Conservation (phyloP, 2,888 invertebrate genomes). For the Sphinx pinastri region DNA sequence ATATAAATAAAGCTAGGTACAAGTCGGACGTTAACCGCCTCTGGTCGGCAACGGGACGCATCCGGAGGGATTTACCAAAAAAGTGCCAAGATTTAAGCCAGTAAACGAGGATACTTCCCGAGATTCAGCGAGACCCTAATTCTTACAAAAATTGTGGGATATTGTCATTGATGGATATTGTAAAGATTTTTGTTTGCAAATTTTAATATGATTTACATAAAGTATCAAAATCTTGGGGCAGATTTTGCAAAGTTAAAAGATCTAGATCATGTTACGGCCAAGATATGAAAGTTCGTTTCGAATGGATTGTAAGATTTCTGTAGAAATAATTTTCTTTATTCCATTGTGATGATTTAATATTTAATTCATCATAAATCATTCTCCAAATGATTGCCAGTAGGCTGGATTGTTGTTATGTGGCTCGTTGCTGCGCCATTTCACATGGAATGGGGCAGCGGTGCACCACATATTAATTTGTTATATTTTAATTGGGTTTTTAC, state of each 20-base stretch:
- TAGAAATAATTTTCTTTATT: background rate
- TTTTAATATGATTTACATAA: too few species aligned
- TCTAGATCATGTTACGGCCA: background rate
- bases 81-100: background rate
- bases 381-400: too few species aligned
- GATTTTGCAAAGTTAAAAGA: background rate
- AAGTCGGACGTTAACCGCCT: too few species aligned
- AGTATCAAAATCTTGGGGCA: too few species aligned
- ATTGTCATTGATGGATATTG: too few species aligned
- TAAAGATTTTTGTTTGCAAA: background rate
- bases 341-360: too few species aligned
- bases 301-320: background rate
- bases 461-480: too few species aligned
- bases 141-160: background rate
- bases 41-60: background rate
- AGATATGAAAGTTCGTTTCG: background rate
- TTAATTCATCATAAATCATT: too few species aligned
- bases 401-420: too few species aligned
- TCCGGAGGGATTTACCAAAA: background rate
- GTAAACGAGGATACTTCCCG: background rate
- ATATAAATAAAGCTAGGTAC: background rate
- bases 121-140: background rate
- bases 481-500: too few species aligned
- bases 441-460: too few species aligned
- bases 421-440: too few species aligned